Evolutionary conservation across 2,888 invertebrate species (phyloP), one percentile per base, ranked within the genome.

Genomic region (Chesias legatella): DNA sequence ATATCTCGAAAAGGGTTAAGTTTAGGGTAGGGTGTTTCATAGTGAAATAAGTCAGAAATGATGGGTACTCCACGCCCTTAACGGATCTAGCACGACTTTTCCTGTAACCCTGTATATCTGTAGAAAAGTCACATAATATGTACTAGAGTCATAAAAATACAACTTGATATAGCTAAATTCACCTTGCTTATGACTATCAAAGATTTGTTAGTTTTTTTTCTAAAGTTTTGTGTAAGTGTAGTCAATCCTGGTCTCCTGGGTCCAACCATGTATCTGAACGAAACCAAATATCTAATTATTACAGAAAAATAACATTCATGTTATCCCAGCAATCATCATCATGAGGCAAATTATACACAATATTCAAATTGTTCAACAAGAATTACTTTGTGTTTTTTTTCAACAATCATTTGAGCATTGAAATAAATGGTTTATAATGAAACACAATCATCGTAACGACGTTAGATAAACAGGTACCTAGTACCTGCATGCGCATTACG

Each of bases 351-450:
- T 39, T 40, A 42, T 38, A 37, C 37, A 42, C 10, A 43, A 44
- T 43, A 51, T 51, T 53, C 38, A 55, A 51, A 63, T 51, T 51
- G 49, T 55, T 58, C 56, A 48, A 51, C 48, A 51, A 48, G 51
- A 67, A 67, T 67, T 65, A 67, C 62, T 58, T 63, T 62, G 54
- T 38, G 26, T 48, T 48, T 60, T 48, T 60, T 63, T 66, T 58
- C 45, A 55, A 60, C 61, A 57, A 55, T 40, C 51, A 44, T 54
- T 60, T 56, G 50, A 43, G 58, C 56, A 60, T 65, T 54, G 65
- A 71, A 72, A 72, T 76, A 78, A 79, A 81, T 73, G 73, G 67
- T 74, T 74, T 77, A 73, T 80, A 82, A 84, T 79, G 76, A 78
- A 83, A 74, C 79, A 78, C 72, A 80, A 81, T 77, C 66, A 77